phyloP scores from a whole-genome alignment of 2,113 vertebrate species.

The Oxyura jamaicensis region DNA sequence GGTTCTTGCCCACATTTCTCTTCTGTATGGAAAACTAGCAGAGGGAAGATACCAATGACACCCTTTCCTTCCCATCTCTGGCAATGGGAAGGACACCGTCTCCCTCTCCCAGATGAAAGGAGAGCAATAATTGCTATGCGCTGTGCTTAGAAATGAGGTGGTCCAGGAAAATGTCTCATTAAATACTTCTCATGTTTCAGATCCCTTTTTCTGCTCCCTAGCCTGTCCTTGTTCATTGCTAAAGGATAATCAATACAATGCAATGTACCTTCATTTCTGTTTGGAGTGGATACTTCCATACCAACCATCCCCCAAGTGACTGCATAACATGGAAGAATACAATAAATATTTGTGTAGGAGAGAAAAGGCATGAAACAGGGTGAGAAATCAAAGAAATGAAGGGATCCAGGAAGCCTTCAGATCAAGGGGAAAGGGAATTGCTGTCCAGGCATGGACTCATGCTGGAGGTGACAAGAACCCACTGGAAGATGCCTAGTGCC shows the following conservation, averaged over 20 bases:
- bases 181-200: background rate
- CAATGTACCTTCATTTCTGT: background rate
- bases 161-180: background rate
- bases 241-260: background rate
- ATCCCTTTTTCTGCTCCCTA: background rate
- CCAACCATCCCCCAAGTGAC: background rate
- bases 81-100: background rate
- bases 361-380: background rate
- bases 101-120: background rate
- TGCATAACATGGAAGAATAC: background rate
- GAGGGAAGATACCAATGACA: background rate
- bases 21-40: background rate
- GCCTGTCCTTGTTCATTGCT: background rate
- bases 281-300: background rate
- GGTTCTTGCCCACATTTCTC: background rate
- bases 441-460: background rate
- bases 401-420: background rate
- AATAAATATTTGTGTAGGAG: background rate
- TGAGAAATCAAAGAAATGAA: background rate
- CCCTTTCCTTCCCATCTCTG: background rate
- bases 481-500: background rate
- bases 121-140: background rate
- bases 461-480: background rate
- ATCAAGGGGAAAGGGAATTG: accelerated
- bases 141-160: background rate